Percentiles rank a stretch among this genome's conserved stretches.
These are phyloP conservation scores for Strix uralensis DNA, from an alignment of 2,113 vertebrate species.

Conservation along the genomic window DNA sequence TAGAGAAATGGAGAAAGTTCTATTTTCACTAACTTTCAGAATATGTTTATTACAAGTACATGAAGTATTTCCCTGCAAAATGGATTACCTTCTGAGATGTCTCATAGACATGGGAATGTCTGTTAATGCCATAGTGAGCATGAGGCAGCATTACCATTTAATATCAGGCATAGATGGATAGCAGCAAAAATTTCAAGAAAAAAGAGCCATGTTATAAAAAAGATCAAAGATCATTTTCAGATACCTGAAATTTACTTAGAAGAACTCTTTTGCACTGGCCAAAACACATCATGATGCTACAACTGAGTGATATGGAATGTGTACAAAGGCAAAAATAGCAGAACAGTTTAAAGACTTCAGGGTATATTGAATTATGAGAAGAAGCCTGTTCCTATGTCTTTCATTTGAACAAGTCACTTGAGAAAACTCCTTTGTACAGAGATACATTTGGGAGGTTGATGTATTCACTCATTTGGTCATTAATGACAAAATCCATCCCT, in stretches of 20 bases:
- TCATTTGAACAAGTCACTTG: neutral
- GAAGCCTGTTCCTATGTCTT: neutral
- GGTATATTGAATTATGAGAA: neutral
- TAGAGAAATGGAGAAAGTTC: neutral
- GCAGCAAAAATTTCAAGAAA: neutral
- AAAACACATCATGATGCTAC: neutral
- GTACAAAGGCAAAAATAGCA: neutral
- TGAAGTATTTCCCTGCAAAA: neutral
- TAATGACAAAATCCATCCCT: neutral
- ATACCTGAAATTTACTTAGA: neutral
- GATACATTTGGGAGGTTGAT: neutral
- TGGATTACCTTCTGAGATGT: neutral
- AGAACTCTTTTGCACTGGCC: neutral
- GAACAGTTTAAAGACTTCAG: neutral
- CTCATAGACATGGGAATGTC: neutral
- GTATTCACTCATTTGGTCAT: neutral
- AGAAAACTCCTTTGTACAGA: neutral
- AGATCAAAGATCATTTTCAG: neutral
- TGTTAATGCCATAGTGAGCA: neutral
- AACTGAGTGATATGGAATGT: neutral
- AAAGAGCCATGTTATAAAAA: neutral
- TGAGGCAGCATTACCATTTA: neutral
- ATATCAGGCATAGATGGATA: neutral
- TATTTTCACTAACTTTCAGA: neutral
- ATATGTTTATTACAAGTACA: neutral